phyloP scores from a whole-genome alignment of 2,113 vertebrate genomes.

The Lepisosteus osseus region DNA sequence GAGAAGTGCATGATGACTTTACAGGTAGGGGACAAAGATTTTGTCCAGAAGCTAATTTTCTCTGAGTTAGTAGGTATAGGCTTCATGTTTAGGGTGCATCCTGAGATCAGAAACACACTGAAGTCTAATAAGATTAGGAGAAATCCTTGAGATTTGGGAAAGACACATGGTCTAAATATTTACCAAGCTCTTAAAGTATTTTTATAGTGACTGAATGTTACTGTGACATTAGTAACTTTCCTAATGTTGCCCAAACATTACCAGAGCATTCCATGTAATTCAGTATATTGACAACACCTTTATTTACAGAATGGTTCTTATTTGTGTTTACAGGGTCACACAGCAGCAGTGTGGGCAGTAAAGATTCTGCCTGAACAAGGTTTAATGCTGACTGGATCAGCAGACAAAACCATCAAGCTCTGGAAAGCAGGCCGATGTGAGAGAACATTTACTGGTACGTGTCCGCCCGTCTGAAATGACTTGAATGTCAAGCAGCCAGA shows the following conservation, averaged over 20 bases:
- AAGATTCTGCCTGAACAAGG: slow-evolving; percentile 91
- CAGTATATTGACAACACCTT: too few relatives aligned
- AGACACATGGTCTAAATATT: too few relatives aligned
- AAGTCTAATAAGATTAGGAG: too few relatives aligned
- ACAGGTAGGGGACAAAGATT: slow-evolving; percentile 67
- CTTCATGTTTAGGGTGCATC: neutral
- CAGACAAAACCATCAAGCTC: slow-evolving; percentile 94
- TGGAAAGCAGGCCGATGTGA: slow-evolving; percentile 97
- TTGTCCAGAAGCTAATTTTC: neutral
- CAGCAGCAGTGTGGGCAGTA: slow-evolving; percentile 92
- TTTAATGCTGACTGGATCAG: slow-evolving; percentile 93
- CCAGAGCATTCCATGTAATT: too few relatives aligned
- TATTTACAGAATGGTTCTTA: neutral
- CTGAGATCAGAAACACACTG: too few relatives aligned
- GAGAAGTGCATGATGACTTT: slow-evolving; percentile 98
- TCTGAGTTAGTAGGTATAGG: neutral
- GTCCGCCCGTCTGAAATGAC: neutral
- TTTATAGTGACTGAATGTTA: too few relatives aligned
- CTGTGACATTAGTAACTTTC: too few relatives aligned
- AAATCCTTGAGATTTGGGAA: too few relatives aligned
- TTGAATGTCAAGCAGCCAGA: too few relatives aligned
- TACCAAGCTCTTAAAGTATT: too few relatives aligned
- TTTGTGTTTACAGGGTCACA: slow-evolving; percentile 76
- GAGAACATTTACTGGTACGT: slow-evolving; percentile 82
- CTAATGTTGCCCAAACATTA: too few relatives aligned